Percentiles rank a stretch among this genome's conserved stretches.
phyloP scores from a whole-genome alignment of 2,888 invertebrate species.

The Andrena hattorfiana region DNA sequence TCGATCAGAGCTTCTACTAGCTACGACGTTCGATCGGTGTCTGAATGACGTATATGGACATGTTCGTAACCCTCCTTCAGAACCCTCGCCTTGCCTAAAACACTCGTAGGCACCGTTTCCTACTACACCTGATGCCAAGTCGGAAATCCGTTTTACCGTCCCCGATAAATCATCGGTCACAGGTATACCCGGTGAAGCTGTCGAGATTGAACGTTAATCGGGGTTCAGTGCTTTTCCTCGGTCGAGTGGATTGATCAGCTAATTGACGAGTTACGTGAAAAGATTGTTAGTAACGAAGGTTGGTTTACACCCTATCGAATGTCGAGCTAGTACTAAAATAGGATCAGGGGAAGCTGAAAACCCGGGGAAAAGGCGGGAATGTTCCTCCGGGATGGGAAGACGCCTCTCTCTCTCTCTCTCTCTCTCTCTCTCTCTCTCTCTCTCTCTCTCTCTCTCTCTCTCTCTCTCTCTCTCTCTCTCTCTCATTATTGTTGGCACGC shows the following conservation, averaged over 20 bases:
- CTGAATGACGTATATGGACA: conserved; percentile 37
- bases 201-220: too few species aligned
- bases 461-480: neutral
- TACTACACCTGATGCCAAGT: neutral
- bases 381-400: conserved; percentile 17
- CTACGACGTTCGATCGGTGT: conserved; percentile 59
- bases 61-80: conserved; percentile 6
- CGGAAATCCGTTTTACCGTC: conserved; percentile 31
- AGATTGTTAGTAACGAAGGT: too few species aligned
- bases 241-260: too few species aligned
- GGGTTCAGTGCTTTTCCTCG: neutral
- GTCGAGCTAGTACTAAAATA: conserved; percentile 40
- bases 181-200: conserved; percentile 45
- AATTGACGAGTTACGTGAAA: too few species aligned
- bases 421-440: too few species aligned
- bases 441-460: too few species aligned
- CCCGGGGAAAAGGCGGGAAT: conserved; percentile 19
- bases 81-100: neutral
- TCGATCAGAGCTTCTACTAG: conserved; percentile 60
- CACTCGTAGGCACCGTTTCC: neutral
- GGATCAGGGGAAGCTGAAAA: neutral
- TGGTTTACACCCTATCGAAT: neutral
- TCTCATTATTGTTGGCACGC: conserved; percentile 58
- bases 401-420: neutral
- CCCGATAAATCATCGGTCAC: conserved; percentile 47